Base-by-base conservation (phyloP, 2,888 invertebrate genomes). In the Oligia latruncula region DNA sequence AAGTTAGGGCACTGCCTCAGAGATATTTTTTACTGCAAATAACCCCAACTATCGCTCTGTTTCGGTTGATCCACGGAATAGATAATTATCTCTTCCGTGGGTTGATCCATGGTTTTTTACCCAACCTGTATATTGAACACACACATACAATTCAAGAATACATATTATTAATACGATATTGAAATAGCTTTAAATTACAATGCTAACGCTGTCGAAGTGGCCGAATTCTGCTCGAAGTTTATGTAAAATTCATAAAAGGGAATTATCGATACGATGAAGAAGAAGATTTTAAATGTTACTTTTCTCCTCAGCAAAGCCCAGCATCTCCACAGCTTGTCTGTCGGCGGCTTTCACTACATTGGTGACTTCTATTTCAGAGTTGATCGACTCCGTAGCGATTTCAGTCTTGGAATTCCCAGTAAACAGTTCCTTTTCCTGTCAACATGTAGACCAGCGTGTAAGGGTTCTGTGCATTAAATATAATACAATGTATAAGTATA, bases 311-410 rank as follows among this genome's bases (percentile, higher is more conserved):
- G 23, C 29, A 1, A 29, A 17, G 5, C 8, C 90, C 1, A 94
- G 86, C 89, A 92, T 90, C 0, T 92, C 91, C 0, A 94, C 87
- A 4, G 93, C 93, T 0, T 93, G 92, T 40, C 15, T 58, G 1
- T 62, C 62, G 4, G n/a, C 1, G 9, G 83, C 88, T 11, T 88
- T 84, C 6, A 87, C 82, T 29, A 72, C 17, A 11, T 65, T 8
- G n/a, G 1, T 4, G 23, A 17, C 9, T 43, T 71, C 35, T 40
- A 6, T 4, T n/a, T 49, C 13, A 6, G 67, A 43, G 17, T 49
- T 35, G n/a, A 2, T 23, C 6, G 71, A 60, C 17, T 17, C 49
- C 17, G 65, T 3, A 5, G 29, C 43, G 40, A 58, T 46, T 15
- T 70, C 64, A 55, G 79, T 66, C 2, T 23, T 43, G 8, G 80